Conservation (phyloP, 2,888 invertebrate genomes). For the Spialia ferax region DNA sequence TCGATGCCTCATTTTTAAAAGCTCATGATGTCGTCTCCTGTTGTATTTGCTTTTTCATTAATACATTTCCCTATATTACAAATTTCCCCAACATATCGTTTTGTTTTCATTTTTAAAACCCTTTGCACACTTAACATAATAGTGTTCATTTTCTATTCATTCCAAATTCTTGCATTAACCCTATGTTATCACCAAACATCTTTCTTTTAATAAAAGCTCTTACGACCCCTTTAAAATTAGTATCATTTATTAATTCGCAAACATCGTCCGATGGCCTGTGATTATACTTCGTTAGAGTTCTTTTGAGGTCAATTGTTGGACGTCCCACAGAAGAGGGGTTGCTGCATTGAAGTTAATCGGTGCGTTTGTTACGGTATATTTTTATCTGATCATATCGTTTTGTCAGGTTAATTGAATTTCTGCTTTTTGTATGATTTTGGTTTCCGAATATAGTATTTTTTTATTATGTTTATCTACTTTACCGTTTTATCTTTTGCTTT, state of each 20-base stretch:
- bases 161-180: neutral
- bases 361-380: constrained; percentile 8
- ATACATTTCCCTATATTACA: neutral
- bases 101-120: neutral
- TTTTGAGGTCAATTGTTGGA: constrained; percentile 44
- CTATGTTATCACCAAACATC: neutral
- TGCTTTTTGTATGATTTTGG: constrained; percentile 1
- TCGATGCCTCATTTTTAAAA: too few species aligned
- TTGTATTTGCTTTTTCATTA: neutral
- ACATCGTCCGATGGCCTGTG: constrained; percentile 48
- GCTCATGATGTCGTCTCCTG: neutral
- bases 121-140: neutral
- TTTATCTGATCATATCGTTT: constrained; percentile 17
- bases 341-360: constrained; percentile 25
- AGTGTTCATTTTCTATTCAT: neutral
- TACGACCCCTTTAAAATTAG: constrained; percentile 47
- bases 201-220: constrained; percentile 38
- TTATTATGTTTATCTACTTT: neutral
- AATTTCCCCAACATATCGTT: too few species aligned
- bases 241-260: constrained; percentile 51
- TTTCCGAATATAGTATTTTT: neutral
- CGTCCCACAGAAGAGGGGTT: constrained; percentile 21
- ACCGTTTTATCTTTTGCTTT: neutral
- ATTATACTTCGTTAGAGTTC: constrained; percentile 56
- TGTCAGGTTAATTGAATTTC: constrained; percentile 28